Evolutionary conservation across 2,797 vertebrate genomes (phyloP).

Genomic region (Liparis tanakae): DNA sequence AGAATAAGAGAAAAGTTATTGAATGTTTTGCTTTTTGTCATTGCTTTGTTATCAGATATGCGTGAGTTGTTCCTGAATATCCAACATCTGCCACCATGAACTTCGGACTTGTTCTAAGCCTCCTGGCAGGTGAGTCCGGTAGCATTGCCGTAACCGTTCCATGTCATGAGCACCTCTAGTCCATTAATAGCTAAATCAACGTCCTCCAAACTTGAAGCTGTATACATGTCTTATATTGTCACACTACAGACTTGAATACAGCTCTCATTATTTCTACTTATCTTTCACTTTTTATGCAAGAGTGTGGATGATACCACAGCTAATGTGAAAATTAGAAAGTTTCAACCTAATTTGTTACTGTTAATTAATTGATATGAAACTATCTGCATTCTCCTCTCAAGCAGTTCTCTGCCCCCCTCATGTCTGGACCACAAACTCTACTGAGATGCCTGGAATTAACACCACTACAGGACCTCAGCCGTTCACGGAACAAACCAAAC

Average conservation of each 20-base stretch:
- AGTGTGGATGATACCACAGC: neutral
- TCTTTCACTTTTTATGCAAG: neutral
- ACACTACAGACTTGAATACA: neutral
- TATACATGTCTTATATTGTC: neutral
- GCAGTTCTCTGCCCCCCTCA: conserved; percentile 22
- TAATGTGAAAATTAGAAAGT: neutral
- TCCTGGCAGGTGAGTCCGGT: conserved; percentile 31
- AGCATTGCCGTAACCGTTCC: neutral
- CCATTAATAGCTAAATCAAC: neutral
- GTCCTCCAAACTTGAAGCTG: neutral
- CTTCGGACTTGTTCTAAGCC: neutral
- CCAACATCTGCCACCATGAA: conserved; percentile 20
- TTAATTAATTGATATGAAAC: neutral
- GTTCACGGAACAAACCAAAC: neutral
- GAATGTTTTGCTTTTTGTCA: conserved; percentile 16
- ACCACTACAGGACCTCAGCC: neutral
- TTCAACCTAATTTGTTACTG: neutral
- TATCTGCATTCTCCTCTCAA: neutral
- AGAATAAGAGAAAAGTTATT: conserved; percentile 3
- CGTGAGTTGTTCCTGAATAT: conserved; percentile 4
- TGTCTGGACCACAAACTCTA: neutral
- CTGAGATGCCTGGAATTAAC: neutral
- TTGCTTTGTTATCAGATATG: conserved; percentile 19
- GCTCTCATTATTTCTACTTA: neutral
- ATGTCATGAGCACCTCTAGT: neutral